phyloP scores from a whole-genome alignment of 2,888 invertebrate species.

The Lumbricus terrestris region DNA sequence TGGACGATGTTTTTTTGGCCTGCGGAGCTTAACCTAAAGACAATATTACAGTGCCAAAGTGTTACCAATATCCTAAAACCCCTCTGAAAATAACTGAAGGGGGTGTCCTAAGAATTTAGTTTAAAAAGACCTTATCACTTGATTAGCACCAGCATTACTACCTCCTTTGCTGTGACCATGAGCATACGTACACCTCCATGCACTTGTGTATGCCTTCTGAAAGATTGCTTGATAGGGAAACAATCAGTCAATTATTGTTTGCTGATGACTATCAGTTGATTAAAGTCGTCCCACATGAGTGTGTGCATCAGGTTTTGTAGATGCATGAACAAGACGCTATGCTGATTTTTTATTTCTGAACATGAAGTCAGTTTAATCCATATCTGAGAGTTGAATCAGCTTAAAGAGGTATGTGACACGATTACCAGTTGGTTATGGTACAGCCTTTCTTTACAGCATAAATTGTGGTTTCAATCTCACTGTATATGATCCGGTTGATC shows the following conservation, averaged over 20 bases:
- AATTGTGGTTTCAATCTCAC: not conserved
- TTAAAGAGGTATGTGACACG: not conserved
- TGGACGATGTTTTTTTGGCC: no score
- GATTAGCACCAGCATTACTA: no score
- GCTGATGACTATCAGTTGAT: not conserved
- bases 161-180: no score
- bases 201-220: not conserved
- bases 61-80: no score
- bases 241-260: not conserved
- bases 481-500: not conserved
- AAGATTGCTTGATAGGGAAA: not conserved
- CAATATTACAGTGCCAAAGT: no score
- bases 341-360: not conserved
- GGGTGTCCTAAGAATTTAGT: no score
- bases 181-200: no score
- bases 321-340: not conserved
- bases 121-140: no score
- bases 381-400: not conserved
- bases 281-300: not conserved
- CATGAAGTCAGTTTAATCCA: not conserved
- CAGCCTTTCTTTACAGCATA: not conserved
- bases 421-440: not conserved
- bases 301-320: not conserved
- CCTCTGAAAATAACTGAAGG: no score
- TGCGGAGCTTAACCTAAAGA: no score